Conservation (phyloP, 2,888 invertebrate genomes). For the Thymelicus acteon region DNA sequence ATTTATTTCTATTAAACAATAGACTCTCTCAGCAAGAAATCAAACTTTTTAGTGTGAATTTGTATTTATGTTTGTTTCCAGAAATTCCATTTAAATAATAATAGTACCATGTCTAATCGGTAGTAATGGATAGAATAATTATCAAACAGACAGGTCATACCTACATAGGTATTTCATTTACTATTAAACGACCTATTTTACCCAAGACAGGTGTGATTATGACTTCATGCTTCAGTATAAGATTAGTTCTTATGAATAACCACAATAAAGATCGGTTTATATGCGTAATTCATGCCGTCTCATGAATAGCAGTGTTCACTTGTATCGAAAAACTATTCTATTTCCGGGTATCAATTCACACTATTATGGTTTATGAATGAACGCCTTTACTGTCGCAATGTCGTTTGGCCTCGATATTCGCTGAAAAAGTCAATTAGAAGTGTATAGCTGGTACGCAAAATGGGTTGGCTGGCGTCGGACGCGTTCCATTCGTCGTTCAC, state of each 20-base stretch:
- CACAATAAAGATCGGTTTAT: neutral
- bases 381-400: constrained; percentile 41
- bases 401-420: constrained; percentile 54
- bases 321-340: constrained; percentile 16
- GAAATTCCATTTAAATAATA: too few species aligned
- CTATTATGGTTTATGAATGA: constrained; percentile 47
- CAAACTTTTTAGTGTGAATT: too few species aligned
- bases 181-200: neutral
- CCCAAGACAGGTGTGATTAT: neutral
- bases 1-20: too few species aligned
- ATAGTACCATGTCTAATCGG: too few species aligned
- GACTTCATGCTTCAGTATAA: neutral
- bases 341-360: constrained; percentile 41
- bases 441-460: constrained; percentile 65
- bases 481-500: constrained; percentile 73
- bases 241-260: neutral
- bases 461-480: constrained; percentile 60
- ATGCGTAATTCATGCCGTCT: constrained; percentile 19
- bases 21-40: too few species aligned
- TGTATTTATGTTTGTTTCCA: too few species aligned
- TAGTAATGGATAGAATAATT: too few species aligned
- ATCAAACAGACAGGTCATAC: too few species aligned
- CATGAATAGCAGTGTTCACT: constrained; percentile 19
- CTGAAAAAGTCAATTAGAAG: constrained; percentile 77
- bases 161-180: too few species aligned